Evolutionary conservation across 1,140 invertebrate genomes (phyloP).

Genomic region (Aphelinus certus): DNA sequence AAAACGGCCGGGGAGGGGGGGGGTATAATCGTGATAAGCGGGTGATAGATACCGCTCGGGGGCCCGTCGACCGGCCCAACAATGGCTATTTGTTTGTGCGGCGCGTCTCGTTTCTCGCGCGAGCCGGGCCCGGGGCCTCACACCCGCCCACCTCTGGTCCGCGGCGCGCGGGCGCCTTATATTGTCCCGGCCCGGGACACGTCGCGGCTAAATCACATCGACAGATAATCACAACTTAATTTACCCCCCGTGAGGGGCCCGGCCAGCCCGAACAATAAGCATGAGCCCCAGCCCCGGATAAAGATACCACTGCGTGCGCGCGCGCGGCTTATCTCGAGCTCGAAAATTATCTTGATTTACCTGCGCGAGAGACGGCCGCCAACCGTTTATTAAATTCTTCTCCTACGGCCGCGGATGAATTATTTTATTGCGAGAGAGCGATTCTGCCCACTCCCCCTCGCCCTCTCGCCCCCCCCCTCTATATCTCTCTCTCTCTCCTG

Average conservation of each 20-base stretch:
- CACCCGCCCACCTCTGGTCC: constrained; percentile 36
- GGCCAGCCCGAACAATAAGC: constrained; percentile 22
- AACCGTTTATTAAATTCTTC: constrained; percentile 17
- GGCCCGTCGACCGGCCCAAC: constrained; percentile 42
- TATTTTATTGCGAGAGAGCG: constrained; percentile 22
- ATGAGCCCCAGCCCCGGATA: not conserved
- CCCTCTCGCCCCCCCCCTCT: constrained; percentile 32
- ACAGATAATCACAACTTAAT: constrained; percentile 67
- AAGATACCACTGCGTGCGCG: constrained; percentile 17
- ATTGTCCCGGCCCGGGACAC: constrained; percentile 14
- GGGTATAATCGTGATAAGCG: constrained; percentile 68
- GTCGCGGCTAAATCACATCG: constrained; percentile 63
- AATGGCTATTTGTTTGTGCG: constrained; percentile 66
- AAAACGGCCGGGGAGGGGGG: constrained; percentile 41
- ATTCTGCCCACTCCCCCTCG: constrained; percentile 9
- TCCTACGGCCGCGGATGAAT: not conserved
- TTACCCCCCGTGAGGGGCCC: constrained; percentile 59
- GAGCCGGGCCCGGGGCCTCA: constrained; percentile 28
- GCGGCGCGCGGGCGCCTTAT: constrained; percentile 5
- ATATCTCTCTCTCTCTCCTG: constrained; percentile 30
- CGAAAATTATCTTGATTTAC: constrained; percentile 29
- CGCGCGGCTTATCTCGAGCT: too few relatives aligned
- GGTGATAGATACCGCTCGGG: constrained; percentile 65
- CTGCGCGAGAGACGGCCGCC: not conserved
- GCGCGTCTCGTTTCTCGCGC: constrained; percentile 2